Conservation (phyloP, 2,888 invertebrate genomes). For the Zygothrica quintamaculata region DNA sequence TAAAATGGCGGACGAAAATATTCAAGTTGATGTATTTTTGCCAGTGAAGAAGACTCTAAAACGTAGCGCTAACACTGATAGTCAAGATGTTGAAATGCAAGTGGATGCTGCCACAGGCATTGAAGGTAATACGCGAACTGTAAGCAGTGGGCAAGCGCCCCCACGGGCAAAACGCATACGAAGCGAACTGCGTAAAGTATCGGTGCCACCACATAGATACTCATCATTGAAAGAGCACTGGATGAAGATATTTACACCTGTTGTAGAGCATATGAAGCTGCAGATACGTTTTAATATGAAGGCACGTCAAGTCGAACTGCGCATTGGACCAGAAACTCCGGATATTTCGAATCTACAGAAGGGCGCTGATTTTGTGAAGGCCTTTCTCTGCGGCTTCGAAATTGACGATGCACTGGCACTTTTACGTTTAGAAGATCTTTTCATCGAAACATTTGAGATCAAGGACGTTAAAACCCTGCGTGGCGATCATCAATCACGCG, state of each 20-base stretch:
- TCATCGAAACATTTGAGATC: conserved; percentile 98
- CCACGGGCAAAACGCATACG: conserved; percentile 85
- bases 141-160: conserved; percentile 65
- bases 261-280: conserved; percentile 97
- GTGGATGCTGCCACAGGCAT: conserved; percentile 89
- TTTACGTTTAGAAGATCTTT: conserved; percentile 97
- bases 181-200: conserved; percentile 89
- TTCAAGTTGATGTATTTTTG: conserved; percentile 76
- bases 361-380: conserved; percentile 98
- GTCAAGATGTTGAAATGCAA: conserved; percentile 87
- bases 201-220: conserved; percentile 97
- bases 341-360: conserved; percentile 97
- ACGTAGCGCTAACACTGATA: conserved; percentile 61
- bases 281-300: conserved; percentile 97
- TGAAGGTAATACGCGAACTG: conserved; percentile 83
- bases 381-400: conserved; percentile 98
- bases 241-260: conserved; percentile 97
- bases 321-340: conserved; percentile 85
- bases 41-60: conserved; percentile 77
- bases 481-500: conserved; percentile 97
- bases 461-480: conserved; percentile 97
- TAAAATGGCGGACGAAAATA: conserved; percentile 82
- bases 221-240: conserved; percentile 98
- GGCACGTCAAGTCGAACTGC: conserved; percentile 88
- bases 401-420: conserved; percentile 98